Conservation (phyloP, 2,797 vertebrate species). For the Netta rufina region DNA sequence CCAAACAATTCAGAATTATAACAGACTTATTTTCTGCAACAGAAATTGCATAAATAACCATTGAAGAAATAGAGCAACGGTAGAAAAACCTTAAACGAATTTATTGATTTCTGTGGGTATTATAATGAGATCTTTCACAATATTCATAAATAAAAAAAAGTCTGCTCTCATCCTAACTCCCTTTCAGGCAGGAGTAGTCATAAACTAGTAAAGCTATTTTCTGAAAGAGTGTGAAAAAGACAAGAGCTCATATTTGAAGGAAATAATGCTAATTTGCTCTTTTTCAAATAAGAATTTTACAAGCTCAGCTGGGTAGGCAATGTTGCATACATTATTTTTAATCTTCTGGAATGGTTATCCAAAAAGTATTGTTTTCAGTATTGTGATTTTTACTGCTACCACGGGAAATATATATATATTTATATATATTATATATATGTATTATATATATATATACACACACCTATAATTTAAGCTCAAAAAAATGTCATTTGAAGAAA, state of each 20-base stretch:
- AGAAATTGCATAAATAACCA: not conserved
- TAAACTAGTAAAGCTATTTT: slow-evolving; percentile 15
- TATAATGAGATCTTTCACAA: not conserved
- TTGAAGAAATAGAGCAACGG: not conserved
- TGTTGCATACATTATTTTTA: slow-evolving; percentile 35
- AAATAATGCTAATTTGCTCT: slow-evolving; percentile 7
- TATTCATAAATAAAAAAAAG: slow-evolving; percentile 15
- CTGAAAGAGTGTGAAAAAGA: not conserved
- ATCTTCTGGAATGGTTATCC: not conserved
- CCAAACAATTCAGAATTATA: not conserved
- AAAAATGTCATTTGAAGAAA: not conserved
- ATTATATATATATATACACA: not conserved
- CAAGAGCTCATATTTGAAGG: not conserved
- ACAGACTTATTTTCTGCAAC: not conserved
- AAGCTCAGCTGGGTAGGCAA: slow-evolving; percentile 6
- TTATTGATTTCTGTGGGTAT: not conserved
- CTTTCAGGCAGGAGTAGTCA: not conserved
- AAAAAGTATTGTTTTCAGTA: not conserved
- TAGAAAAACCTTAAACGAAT: not conserved
- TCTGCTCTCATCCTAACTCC: not conserved
- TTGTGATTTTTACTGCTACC: slow-evolving; percentile 15
- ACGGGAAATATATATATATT: not conserved
- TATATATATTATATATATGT: not conserved
- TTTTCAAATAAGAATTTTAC: slow-evolving; percentile 16
- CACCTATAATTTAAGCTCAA: not conserved